Base-by-base conservation (phyloP, 1,140 invertebrate genomes). In the Caerostris darwini region DNA sequence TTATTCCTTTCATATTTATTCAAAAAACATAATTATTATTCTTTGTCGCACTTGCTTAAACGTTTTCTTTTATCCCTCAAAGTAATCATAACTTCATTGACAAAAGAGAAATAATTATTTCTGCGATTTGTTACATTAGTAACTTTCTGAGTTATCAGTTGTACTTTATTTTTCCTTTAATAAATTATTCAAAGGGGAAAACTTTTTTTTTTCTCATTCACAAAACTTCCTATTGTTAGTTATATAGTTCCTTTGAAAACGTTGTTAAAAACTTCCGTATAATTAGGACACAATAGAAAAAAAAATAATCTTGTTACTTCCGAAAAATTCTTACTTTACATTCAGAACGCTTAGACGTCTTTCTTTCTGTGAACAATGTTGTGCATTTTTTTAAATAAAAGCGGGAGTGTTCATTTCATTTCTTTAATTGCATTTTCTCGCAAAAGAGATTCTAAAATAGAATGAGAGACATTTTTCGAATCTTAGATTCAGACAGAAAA, bases 231-330 rank as follows among this genome's bases (percentile, higher is more conserved):
- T 77, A 53, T 50, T 50, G 71, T 50, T 12, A 53, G 19, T 50
- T 12, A 53, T 77, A 50, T 8, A 50, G 71, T 50, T 77, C 53
- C 71, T 77, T 77, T 50, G 50, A 50, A 77, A 12, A 10, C 71
- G 53, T 77, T 77, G 71, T 77, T 77, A 77, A 77, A 77, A 77
- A 77, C 71, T 77, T 12, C 71, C 34, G 50, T 34, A 77, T 77
- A 77, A 77, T 77, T 77, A 77, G 34, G 71, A 50, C 50, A 77
- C 71, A 77, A 3, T 12, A 50, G 0, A 77, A 34, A 34, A 34
- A 34, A 53, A 77, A 77, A 77, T 53, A 77, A 77, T 77, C 71
- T 34, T 12, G 71, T 77, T 77, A 77, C 71, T 64, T 64, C 34
- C 34, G 34, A 34, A 34, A 34, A 34, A 34, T 34, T 34, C n/a